Evolutionary conservation across 2,113 vertebrate species (phyloP).

Genomic region (Rousettus leschenaultii): DNA sequence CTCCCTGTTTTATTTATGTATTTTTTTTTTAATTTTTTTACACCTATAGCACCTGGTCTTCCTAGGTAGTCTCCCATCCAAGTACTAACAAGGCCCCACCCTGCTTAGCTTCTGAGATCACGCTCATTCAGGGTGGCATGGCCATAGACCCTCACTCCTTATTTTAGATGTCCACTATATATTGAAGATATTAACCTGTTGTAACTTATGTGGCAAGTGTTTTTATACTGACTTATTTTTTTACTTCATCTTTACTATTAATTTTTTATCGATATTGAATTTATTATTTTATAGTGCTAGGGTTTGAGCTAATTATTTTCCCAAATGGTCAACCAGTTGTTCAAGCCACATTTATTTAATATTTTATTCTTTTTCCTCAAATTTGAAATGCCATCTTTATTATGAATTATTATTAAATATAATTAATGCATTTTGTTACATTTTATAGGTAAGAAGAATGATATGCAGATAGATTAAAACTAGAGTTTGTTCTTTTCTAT

Average conservation of each 20-base stretch:
- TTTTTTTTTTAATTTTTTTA: no score
- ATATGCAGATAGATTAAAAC: neutral
- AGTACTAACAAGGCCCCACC: no score
- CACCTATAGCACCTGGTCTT: no score
- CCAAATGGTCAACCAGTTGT: neutral
- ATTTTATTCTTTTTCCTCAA: neutral
- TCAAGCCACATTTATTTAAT: neutral
- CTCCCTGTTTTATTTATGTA: neutral
- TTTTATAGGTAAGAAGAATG: neutral
- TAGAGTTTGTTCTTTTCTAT: neutral
- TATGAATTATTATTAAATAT: neutral
- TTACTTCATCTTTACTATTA: neutral
- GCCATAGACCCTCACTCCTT: no score
- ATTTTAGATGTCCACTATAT: neutral
- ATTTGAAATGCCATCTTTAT: neutral
- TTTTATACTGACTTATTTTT: neutral
- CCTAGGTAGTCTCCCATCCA: no score
- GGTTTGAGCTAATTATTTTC: neutral
- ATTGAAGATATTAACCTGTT: neutral
- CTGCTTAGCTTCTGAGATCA: no score
- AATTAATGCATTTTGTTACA: neutral
- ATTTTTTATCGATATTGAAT: neutral
- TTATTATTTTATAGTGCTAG: neutral
- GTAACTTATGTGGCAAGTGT: neutral
- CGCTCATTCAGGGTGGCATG: no score